A percentile compares a stretch with the other conserved stretches of the same genome.
Evolutionary conservation across 2,797 vertebrate genomes (phyloP).

Genomic region (Borostomias antarcticus): DNA sequence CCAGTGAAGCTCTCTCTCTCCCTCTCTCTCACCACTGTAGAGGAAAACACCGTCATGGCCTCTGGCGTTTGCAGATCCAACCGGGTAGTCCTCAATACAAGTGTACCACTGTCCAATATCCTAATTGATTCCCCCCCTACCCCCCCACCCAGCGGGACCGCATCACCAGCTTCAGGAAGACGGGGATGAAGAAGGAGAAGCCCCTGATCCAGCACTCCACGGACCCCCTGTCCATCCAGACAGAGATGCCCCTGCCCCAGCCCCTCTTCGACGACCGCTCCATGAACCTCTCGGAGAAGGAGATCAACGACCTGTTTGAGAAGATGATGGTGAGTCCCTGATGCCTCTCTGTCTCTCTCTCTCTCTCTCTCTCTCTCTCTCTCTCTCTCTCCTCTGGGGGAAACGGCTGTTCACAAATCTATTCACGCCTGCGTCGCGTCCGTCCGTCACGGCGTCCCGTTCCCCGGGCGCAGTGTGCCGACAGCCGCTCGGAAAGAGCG

Average conservation of each 20-base stretch:
- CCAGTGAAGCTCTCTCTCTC: too few species aligned
- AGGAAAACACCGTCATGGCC: too few species aligned
- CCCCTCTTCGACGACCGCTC: slow-evolving; percentile 91
- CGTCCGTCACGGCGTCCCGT: too few species aligned
- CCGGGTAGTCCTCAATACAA: too few species aligned
- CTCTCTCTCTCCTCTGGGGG: neutral
- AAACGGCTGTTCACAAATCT: too few species aligned
- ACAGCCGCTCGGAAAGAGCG: slow-evolving; percentile 32
- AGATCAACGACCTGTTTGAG: slow-evolving; percentile 97
- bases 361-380: neutral
- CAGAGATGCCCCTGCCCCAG: slow-evolving; percentile 88
- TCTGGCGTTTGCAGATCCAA: too few species aligned
- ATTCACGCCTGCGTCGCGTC: too few species aligned
- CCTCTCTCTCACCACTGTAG: too few species aligned
- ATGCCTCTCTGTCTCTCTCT: neutral
- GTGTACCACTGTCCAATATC: too few species aligned
- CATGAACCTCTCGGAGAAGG: slow-evolving; percentile 95
- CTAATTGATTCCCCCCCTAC: neutral
- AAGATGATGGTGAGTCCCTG: slow-evolving; percentile 96
- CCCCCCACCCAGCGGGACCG: slow-evolving; percentile 87
- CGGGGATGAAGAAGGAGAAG: slow-evolving; percentile 90
- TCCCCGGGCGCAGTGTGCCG: slow-evolving; percentile 26
- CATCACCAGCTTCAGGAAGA: slow-evolving; percentile 94
- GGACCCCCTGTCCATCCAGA: slow-evolving; percentile 81
- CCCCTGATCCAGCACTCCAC: slow-evolving; percentile 93